These are phyloP conservation scores for Chloromyia formosa DNA, from an alignment of 2,888 invertebrate species.

Conservation along the genomic window DNA sequence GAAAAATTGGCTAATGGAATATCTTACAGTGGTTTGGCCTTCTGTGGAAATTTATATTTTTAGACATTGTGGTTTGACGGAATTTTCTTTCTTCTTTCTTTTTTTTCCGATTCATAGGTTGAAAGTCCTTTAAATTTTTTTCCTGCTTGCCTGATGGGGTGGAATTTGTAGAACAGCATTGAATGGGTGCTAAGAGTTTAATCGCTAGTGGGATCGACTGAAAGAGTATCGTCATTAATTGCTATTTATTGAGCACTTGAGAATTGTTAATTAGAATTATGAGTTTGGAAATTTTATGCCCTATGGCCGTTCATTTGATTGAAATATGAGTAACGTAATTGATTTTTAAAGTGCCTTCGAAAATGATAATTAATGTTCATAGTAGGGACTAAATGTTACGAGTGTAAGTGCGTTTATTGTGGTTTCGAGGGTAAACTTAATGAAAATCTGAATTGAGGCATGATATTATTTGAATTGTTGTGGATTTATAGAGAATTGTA, in stretches of 20 bases:
- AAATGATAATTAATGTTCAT: slow-evolving; percentile 15
- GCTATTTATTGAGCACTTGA: slow-evolving; percentile 40
- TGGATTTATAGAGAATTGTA: no score
- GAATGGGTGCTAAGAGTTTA: neutral
- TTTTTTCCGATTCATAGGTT: neutral
- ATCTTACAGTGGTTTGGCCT: slow-evolving; percentile 11
- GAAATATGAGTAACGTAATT: slow-evolving; percentile 22
- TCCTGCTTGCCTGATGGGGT: neutral
- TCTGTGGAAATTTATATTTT: slow-evolving; percentile 21
- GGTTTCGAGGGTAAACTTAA: no score
- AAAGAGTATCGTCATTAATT: slow-evolving; percentile 32
- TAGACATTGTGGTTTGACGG: slow-evolving; percentile 16
- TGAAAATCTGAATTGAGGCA: no score
- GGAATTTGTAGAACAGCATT: neutral
- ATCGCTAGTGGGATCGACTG: neutral
- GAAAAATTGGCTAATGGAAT: slow-evolving; percentile 43
- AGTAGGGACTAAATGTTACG: neutral
- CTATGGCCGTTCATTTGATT: slow-evolving; percentile 11
- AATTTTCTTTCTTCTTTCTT: slow-evolving; percentile 22
- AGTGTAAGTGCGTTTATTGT: no score
- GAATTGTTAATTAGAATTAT: slow-evolving; percentile 37
- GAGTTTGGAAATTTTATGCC: slow-evolving; percentile 20
- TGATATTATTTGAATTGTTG: no score
- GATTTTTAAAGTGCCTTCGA: slow-evolving; percentile 28
- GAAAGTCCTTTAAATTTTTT: neutral